Conservation (phyloP, 2,113 vertebrate genomes). For the Menura novaehollandiae region DNA sequence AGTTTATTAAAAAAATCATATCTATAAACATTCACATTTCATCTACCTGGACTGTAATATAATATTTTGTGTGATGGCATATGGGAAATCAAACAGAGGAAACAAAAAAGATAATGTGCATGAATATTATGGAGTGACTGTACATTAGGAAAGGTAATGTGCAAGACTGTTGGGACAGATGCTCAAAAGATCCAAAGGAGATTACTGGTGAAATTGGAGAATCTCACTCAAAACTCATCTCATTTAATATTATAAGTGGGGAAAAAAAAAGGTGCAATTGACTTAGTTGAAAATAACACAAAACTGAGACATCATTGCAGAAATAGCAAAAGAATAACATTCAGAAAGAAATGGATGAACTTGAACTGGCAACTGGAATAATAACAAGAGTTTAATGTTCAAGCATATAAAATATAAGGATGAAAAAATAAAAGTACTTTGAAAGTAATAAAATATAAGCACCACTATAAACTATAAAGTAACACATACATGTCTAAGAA, state of each 20-base stretch:
- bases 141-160: neutral
- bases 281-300: neutral
- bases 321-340: neutral
- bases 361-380: neutral
- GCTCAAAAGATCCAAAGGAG: fast-evolving
- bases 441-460: neutral
- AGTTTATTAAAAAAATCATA: neutral
- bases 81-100: neutral
- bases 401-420: neutral
- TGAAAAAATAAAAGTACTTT: neutral
- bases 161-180: neutral
- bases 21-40: neutral
- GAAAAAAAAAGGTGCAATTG: neutral
- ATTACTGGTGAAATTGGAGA: neutral
- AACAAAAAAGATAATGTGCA: neutral
- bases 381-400: neutral
- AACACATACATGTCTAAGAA: neutral
- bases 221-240: neutral
- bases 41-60: neutral
- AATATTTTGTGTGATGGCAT: neutral
- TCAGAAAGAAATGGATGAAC: neutral
- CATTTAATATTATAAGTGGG: neutral
- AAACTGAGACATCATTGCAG: neutral
- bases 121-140: neutral
- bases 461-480: neutral